Evolutionary conservation across 2,113 vertebrate species (phyloP), one percentile per base, ranked within the genome.

Genomic region (Smithornis capensis): DNA sequence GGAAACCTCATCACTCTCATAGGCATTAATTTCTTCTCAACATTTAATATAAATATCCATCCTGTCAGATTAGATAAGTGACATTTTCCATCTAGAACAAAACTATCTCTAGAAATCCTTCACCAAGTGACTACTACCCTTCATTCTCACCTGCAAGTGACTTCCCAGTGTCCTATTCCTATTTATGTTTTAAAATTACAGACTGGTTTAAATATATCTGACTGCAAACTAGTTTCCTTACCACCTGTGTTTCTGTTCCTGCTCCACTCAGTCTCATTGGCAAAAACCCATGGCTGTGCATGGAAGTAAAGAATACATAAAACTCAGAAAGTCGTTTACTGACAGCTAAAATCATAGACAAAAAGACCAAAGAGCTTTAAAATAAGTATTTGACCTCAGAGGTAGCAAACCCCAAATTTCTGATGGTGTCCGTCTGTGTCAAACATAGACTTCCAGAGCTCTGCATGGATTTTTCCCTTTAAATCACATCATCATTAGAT

Each of bases 1-100:
- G 5, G 33, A 23, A 68, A 0, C 0, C 44, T 67, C 3, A 0
- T 7, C n/a, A 25, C 5, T 6, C 2, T 31, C 45, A 29, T 16
- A 31, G 53, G 12, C 16, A 68, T 12, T 1, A 60, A 53, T 18
- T 35, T 40, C 19, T 27, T 31, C 40, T 42, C 29, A 31, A 31
- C 3, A 69, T 90, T 62, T 83, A 17, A 35, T 40, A 40, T 35
- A 49, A 53, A 49, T 23, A 5, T 9, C 10, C 16, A 60, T 11
- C 21, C n/a, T 55, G 13, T 23, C 47, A 19, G 6, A 69, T 44
- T 49, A 62, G 62, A 69, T 47, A 50, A 82, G 4, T 59, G 14
- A 7, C 7, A 14, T 65, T 64, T 70, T n/a, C 65, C 38, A 28
- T 40, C 35, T 56, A 44, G 22, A 77, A 33, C 13, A 53, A 62